Evolutionary conservation across 2,113 vertebrate species (phyloP), one percentile per base, ranked within the genome.

Genomic region (Salvator merianae): DNA sequence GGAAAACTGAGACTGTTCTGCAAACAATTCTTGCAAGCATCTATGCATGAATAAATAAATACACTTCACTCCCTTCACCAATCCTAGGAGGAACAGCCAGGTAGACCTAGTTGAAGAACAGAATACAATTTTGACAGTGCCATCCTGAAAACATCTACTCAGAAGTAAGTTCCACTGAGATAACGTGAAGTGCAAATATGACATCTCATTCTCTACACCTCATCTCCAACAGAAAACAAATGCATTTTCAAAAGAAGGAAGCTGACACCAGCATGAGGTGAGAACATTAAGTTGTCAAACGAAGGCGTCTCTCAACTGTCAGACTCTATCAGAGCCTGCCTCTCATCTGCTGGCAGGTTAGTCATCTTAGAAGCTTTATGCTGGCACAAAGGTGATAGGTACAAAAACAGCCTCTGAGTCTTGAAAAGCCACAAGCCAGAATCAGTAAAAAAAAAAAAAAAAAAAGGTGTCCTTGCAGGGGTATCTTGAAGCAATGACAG

Each of bases 401-500:
- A 88, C 55, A 2, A 76, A 66, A 38, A 70, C 50, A 55, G 73
- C 65, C 63, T 63, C 26, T 10, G 34, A 53, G 34, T n/a, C 65
- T 76, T 88, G 73, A 86, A 91, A 90, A 85, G 85, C 50, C 68
- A 81, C 40, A 86, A 81, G 81, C 5, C 12, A 47, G n/a, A 76
- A 65, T 81, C 20, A 85, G 26, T 1, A 2, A 88, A 83, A 82
- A 73, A 89, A 91, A 53, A 9, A 13, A 14, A 86, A 75, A 50
- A 88, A 88, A 89, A 73, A 38, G 59, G 26, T 86, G 30, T 71
- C 79, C 77, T 84, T 85, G 85, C 84, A 70, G 82, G 84, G 32
- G 34, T 92, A 88, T 88, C 88, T 87, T 88, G 81, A 14, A 81
- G 84, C 75, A 79, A 81, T 59, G 75, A n/a, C 86, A 90, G 34